Conservation (phyloP, 2,888 invertebrate genomes). For the Dynastes tityus region DNA sequence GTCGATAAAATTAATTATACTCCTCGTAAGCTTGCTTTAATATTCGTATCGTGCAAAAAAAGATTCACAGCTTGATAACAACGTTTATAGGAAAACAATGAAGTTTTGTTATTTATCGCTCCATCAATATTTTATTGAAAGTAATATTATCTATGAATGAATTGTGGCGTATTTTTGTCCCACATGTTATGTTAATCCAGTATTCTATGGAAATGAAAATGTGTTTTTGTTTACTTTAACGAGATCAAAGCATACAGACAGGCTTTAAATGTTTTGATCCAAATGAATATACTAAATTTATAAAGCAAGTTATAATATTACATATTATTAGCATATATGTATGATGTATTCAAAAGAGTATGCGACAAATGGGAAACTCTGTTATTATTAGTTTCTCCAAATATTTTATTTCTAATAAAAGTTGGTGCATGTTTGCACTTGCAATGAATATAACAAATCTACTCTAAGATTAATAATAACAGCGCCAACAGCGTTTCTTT, state of each 20-base stretch:
- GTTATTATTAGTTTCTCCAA: too few relatives aligned
- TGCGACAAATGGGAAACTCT: too few relatives aligned
- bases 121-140: slow-evolving; percentile 1
- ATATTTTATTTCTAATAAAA: too few relatives aligned
- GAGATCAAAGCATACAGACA: too few relatives aligned
- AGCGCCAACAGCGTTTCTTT: too few relatives aligned
- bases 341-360: too few relatives aligned
- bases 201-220: background rate
- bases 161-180: slow-evolving; percentile 4
- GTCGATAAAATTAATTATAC: slow-evolving; percentile 1
- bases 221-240: background rate
- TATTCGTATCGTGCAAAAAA: slow-evolving; percentile 6
- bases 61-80: slow-evolving; percentile 10
- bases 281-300: background rate
- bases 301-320: too few relatives aligned
- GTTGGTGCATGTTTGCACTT: too few relatives aligned
- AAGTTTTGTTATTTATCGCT: slow-evolving; percentile 12
- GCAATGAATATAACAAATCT: too few relatives aligned
- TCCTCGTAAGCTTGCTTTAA: background rate
- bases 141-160: slow-evolving; percentile 2
- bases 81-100: slow-evolving; percentile 8
- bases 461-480: too few relatives aligned
- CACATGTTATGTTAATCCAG: background rate
- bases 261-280: too few relatives aligned
- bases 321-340: too few relatives aligned